Evolutionary conservation across 2,113 vertebrate species (phyloP), one percentile per base, ranked within the genome.

Genomic region (Archilochus colubris): DNA sequence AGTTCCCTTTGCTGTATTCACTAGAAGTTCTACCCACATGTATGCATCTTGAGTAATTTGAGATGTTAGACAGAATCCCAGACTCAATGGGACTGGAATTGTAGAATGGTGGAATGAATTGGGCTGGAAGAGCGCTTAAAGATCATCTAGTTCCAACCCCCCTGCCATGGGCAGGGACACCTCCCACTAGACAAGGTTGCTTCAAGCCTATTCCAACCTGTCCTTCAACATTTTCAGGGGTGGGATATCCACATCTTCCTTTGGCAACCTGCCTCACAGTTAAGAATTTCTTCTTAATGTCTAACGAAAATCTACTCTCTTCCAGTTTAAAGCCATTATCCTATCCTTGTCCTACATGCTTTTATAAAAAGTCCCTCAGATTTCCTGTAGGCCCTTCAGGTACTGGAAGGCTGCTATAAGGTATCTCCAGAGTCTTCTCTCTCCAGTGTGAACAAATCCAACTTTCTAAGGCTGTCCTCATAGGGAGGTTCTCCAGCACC

Each of bases 181-280:
- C 5, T 64, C 38, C 10, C 9, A 38, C 15, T 13, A 48, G 18
- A 82, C 0, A 9, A 85, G 8, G 10, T 2, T 67, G 6, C 31
- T 55, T 43, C 28, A 40, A 88, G 14, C 18, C 22, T 3, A 13
- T 23, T 61, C 51, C 43, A 46, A 1, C 18, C 7, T 44, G 23
- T 8, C 6, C 40, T 58, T 48, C n/a, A 77, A 44, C 6, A 19
- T 4, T 38, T 11, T 33, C n/a, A 67, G 20, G 15, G 4, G 33
- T 2, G 18, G 4, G 4, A 1, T 36, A 27, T 12, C 44, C 24
- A 44, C 8, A 17, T 0, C 10, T 25, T 84, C 54, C 22, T 27
- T 69, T 46, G 46, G 3, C 3, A 61, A 21, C 20, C 36, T 33
- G 46, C 19, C 12, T 57, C 33, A 43, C 3, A 61, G 40, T 27